Percentiles rank a stretch among this genome's conserved stretches.
These are phyloP conservation scores for Heliothis peltigera DNA, from an alignment of 2,888 invertebrate species.

Conservation along the genomic window DNA sequence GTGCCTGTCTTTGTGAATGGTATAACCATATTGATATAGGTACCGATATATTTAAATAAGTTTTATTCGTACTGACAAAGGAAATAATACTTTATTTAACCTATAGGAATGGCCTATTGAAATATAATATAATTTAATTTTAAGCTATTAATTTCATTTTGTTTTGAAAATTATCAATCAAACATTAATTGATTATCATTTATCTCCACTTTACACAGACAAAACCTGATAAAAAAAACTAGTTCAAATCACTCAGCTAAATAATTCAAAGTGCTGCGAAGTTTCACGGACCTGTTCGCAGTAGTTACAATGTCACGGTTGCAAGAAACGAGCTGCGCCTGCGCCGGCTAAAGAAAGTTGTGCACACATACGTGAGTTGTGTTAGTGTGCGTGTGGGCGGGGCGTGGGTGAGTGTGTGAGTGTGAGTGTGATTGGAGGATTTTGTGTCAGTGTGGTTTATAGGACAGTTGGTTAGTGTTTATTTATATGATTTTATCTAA, in stretches of 20 bases:
- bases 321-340: constrained; percentile 61
- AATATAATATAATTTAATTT: too few species aligned
- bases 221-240: constrained; percentile 7
- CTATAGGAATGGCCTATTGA: too few species aligned
- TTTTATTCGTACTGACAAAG: too few species aligned
- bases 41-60: too few species aligned
- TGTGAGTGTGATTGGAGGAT: constrained; percentile 20
- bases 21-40: too few species aligned
- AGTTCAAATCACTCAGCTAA: constrained; percentile 31
- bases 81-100: too few species aligned
- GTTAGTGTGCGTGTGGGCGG: constrained; percentile 35
- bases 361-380: constrained; percentile 51
- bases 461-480: not conserved
- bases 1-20: too few species aligned
- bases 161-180: not conserved
- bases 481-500: not conserved
- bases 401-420: constrained; percentile 19
- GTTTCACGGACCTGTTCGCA: constrained; percentile 62
- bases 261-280: constrained; percentile 35
- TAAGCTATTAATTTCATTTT: too few species aligned
- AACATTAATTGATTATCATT: too few species aligned
- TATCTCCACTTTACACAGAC: not conserved
- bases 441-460: constrained; percentile 25
- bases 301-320: constrained; percentile 65
- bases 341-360: constrained; percentile 70